Evolutionary conservation across 2,113 vertebrate species (phyloP).

Genomic region (Australoheros scitulus): DNA sequence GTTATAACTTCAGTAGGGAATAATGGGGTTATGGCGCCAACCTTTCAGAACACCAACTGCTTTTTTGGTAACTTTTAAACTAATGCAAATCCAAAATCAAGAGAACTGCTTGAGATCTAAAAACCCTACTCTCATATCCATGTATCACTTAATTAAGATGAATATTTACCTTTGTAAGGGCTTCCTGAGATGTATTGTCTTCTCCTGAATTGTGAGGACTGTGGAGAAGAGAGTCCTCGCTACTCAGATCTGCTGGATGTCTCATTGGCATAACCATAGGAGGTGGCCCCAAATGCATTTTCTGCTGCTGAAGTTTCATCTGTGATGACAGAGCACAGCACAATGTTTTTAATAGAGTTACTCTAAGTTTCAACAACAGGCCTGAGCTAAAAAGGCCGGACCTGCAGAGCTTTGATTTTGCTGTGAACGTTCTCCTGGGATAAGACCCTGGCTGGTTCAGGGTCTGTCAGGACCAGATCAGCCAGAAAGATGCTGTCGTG

Average conservation of each 20-base stretch:
- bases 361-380: not conserved
- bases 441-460: conserved; percentile 83
- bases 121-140: not conserved
- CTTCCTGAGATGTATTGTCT: conserved; percentile 62
- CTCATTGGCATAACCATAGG: conserved; percentile 77
- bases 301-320: conserved; percentile 89
- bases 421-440: conserved; percentile 92
- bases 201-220: conserved; percentile 80
- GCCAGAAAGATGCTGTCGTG: conserved; percentile 95
- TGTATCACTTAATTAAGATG: not conserved
- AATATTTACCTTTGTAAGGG: conserved; percentile 77
- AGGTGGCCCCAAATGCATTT: conserved; percentile 87
- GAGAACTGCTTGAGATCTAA: too few species aligned
- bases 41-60: not conserved
- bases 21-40: not conserved
- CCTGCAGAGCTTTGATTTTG: conserved; percentile 92
- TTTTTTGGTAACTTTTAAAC: not conserved
- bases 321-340: conserved; percentile 54
- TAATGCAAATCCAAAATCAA: not conserved
- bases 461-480: conserved; percentile 80
- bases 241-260: conserved; percentile 78
- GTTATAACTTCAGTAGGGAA: not conserved
- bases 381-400: conserved; percentile 47
- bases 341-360: not conserved
- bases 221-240: conserved; percentile 82